Percentiles rank a stretch among this genome's conserved stretches.
Evolutionary conservation across 2,888 invertebrate species (phyloP).

Genomic region (Drosophila suboccidentalis): DNA sequence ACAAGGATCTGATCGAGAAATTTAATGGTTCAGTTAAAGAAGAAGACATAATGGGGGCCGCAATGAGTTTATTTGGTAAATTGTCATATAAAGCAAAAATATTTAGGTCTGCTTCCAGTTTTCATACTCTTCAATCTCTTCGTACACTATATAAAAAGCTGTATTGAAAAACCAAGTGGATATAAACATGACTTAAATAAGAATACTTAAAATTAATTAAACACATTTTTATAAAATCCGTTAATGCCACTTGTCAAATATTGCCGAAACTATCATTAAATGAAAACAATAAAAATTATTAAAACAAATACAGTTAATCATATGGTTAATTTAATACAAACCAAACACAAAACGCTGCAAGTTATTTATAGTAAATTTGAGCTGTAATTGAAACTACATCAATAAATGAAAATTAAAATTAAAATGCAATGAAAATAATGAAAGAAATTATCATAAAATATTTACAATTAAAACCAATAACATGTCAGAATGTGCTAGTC

Average conservation of each 20-base stretch:
- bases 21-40: neutral
- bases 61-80: neutral
- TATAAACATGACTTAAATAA: too few relatives aligned
- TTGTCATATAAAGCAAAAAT: neutral
- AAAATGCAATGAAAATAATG: constrained; percentile 31
- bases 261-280: constrained; percentile 6
- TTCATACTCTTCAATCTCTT: neutral
- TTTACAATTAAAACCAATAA: constrained; percentile 22
- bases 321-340: constrained; percentile 18
- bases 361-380: constrained; percentile 54
- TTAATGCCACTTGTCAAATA: constrained; percentile 16
- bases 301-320: constrained; percentile 4
- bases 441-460: constrained; percentile 22
- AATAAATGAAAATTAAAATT: constrained; percentile 39
- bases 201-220: too few relatives aligned
- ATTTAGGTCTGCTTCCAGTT: neutral
- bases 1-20: neutral
- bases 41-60: neutral
- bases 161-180: neutral
- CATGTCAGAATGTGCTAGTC: neutral
- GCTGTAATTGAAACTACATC: constrained; percentile 51
- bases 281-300: constrained; percentile 6
- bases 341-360: constrained; percentile 18
- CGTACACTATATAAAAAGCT: neutral
- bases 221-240: neutral